These are phyloP conservation scores for Harpalus rubripes DNA, from an alignment of 2,888 invertebrate species.

Conservation along the genomic window DNA sequence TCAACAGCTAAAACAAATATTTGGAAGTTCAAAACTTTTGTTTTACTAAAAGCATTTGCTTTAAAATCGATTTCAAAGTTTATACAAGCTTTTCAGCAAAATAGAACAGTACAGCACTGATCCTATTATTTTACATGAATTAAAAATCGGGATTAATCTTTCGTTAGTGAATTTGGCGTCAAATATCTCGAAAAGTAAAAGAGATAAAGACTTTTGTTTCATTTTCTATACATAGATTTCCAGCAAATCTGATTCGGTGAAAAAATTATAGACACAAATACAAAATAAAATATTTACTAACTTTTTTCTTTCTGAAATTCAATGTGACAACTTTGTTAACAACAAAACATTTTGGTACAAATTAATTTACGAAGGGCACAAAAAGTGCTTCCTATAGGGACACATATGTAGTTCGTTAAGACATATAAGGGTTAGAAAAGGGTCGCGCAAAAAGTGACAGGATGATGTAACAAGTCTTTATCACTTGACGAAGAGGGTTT, in stretches of 20 bases:
- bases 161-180: neutral
- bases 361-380: neutral
- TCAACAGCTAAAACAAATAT: neutral
- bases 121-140: neutral
- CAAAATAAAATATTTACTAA: no score
- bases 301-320: no score
- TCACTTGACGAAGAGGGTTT: neutral
- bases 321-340: no score
- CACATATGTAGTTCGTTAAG: neutral
- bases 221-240: neutral
- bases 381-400: neutral
- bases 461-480: neutral
- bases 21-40: neutral
- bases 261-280: no score
- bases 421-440: neutral
- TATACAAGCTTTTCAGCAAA: neutral
- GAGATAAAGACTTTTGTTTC: neutral
- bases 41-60: conserved; percentile 3
- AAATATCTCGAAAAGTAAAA: neutral
- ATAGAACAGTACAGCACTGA: neutral
- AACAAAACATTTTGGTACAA: neutral
- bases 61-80: neutral
- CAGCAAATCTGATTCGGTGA: neutral
- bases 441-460: neutral
- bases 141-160: neutral